A percentile compares a stretch with the other conserved stretches of the same genome.
These are phyloP conservation scores for Olivierus martensii DNA, from an alignment of 1,140 invertebrate genomes.

Conservation along the genomic window DNA sequence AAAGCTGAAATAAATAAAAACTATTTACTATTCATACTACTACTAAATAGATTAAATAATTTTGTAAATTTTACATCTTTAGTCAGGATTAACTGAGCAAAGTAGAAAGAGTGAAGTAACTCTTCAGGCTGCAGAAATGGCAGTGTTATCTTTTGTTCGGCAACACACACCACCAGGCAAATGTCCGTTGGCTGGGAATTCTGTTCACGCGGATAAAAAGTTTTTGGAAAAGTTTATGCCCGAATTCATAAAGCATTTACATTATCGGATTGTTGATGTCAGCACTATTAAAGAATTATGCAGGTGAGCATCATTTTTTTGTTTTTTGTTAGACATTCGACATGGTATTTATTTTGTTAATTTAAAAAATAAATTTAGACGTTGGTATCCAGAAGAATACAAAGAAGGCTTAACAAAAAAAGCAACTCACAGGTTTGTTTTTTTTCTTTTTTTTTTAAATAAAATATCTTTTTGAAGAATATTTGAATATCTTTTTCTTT, in stretches of 20 bases:
- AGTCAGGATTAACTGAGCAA: slow-evolving; percentile 59
- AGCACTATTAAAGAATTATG: slow-evolving; percentile 75
- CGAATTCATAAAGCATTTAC: slow-evolving; percentile 55
- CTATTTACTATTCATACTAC: no score
- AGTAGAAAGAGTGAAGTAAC: slow-evolving; percentile 50
- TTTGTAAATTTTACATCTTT: no score
- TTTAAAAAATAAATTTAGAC: slow-evolving; percentile 23
- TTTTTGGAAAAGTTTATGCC: slow-evolving; percentile 68
- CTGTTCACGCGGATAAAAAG: slow-evolving; percentile 66
- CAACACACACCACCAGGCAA: slow-evolving; percentile 45
- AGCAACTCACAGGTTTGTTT: slow-evolving; percentile 39
- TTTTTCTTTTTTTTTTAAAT: no score
- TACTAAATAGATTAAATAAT: neutral
- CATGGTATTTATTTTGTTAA: no score
- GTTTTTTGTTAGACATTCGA: no score
- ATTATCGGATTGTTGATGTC: slow-evolving; percentile 88
- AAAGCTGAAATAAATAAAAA: slow-evolving; percentile 54
- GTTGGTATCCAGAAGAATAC: slow-evolving; percentile 54
- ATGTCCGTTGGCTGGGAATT: slow-evolving; percentile 76
- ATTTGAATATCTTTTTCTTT: slow-evolving; percentile 16
- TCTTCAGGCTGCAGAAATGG: slow-evolving; percentile 49
- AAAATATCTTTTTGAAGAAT: no score
- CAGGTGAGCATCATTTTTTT: slow-evolving; percentile 18
- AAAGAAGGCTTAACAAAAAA: slow-evolving; percentile 45
- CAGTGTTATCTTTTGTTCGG: slow-evolving; percentile 55